A percentile compares a stretch with the other conserved stretches of the same genome.
phyloP scores from a whole-genome alignment of 2,888 invertebrate genomes.

The Nemotelus nigrinus region DNA sequence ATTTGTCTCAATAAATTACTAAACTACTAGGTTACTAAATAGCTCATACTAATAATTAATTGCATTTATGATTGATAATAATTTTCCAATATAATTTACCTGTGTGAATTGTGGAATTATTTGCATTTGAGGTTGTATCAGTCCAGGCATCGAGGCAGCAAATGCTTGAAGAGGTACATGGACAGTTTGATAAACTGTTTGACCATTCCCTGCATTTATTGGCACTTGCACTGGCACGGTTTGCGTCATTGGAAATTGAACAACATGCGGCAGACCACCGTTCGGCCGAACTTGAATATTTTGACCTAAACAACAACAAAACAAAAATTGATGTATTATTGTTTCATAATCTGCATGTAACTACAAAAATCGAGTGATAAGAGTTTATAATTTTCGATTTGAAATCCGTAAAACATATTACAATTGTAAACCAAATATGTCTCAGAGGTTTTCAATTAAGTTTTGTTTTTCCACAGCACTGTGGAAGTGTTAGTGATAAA shows the following conservation, averaged over 20 bases:
- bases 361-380: too few species aligned
- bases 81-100: constrained; percentile 61
- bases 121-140: constrained; percentile 72
- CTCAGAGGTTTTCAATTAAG: too few species aligned
- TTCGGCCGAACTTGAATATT: constrained; percentile 75
- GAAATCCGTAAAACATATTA: too few species aligned
- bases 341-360: constrained; percentile 19
- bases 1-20: too few species aligned
- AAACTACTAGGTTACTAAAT: too few species aligned
- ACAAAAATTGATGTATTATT: neutral
- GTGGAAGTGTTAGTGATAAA: too few species aligned
- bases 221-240: constrained; percentile 93
- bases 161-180: constrained; percentile 91
- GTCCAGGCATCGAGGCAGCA: constrained; percentile 70
- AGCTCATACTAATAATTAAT: too few species aligned
- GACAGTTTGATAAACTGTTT: constrained; percentile 94
- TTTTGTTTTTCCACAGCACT: too few species aligned
- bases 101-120: constrained; percentile 86
- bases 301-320: constrained; percentile 67
- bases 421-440: too few species aligned
- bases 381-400: too few species aligned
- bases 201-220: constrained; percentile 85
- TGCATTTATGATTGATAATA: too few species aligned
- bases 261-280: constrained; percentile 59
- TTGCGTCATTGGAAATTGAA: constrained; percentile 66